Evolutionary conservation across 2,113 vertebrate genomes (phyloP).

Genomic region (Saguinus imperator): DNA sequence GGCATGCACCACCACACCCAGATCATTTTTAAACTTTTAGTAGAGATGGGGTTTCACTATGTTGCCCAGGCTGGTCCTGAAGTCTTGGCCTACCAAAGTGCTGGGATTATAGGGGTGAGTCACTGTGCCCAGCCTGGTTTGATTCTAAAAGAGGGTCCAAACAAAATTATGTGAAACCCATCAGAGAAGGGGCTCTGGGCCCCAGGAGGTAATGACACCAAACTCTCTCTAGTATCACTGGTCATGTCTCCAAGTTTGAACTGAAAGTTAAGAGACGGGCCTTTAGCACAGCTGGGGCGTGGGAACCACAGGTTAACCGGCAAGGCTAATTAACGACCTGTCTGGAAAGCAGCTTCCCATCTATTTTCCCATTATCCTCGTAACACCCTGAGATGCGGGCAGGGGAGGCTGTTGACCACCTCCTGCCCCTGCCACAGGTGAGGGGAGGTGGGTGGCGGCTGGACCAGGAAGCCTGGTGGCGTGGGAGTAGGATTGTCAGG

Average conservation of each 20-base stretch:
- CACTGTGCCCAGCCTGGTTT: neutral
- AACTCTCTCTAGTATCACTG: neutral
- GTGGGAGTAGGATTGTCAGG: accelerated
- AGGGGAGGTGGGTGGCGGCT: accelerated
- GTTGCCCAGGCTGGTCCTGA: too few relatives aligned
- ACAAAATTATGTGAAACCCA: neutral
- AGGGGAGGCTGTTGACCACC: neutral
- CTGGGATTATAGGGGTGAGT: too few relatives aligned
- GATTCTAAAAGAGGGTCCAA: neutral
- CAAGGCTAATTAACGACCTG: neutral
- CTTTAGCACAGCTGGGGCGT: neutral
- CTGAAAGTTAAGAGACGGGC: neutral
- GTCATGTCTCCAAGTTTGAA: neutral
- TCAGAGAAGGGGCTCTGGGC: neutral
- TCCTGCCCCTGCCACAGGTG: neutral
- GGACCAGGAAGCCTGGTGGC: accelerated
- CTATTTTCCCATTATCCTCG: neutral
- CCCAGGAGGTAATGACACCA: too few relatives aligned
- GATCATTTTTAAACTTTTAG: too few relatives aligned
- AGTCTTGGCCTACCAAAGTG: too few relatives aligned
- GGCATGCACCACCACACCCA: too few relatives aligned
- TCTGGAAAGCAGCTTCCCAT: neutral
- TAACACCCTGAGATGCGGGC: neutral
- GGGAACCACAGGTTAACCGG: neutral
- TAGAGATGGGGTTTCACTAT: too few relatives aligned